Base-by-base conservation (phyloP, 2,888 invertebrate species). In the Synergus itoensis region DNA sequence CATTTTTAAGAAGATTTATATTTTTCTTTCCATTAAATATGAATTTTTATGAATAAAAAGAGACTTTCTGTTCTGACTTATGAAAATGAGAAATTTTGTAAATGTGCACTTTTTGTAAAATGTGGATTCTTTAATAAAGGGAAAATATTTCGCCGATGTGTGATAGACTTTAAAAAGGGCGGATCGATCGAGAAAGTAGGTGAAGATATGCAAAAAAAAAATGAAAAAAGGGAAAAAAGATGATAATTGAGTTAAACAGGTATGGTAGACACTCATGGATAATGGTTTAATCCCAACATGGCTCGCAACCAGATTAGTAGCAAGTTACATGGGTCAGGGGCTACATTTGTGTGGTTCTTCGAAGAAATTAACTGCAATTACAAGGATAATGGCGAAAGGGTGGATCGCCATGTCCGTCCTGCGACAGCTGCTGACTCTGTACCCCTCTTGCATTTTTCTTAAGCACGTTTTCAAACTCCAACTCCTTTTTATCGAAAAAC, bases 321-420 rank as follows among this genome's bases (percentile, higher is more conserved):
- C 75, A 41, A 77, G 65, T 41, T 53, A 41, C 53, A n/a, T 53
- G 48, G 73, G 48, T 73, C 73, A 53, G 28, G 48, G 73, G 73
- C 36, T 36, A 81, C 81, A 81, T 86, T 85, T 81, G 81, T 84
- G 82, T 83, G 86, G 86, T 88, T 86, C 86, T 81, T 80, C 82
- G 86, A 87, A 88, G 88, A 88, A 90, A 90, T 90, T 90, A 89
- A 87, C 86, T 85, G 82, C 87, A 89, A 89, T 90, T 90, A 90
- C 87, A 82, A 78, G 84, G 86, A 88, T 88, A 89, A 89, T 87
- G 82, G 84, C 79, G 82, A 84, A 84, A 81, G 82, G 84, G 81
- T 79, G 79, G 83, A 84, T 86, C 81, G 84, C 76, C 81, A 83
- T 83, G 82, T 84, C 79, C 78, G 76, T 81, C 82, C 80, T 67